Evolutionary conservation across 2,797 vertebrate species (phyloP).

Genomic region (Pipistrellus pygmaeus): DNA sequence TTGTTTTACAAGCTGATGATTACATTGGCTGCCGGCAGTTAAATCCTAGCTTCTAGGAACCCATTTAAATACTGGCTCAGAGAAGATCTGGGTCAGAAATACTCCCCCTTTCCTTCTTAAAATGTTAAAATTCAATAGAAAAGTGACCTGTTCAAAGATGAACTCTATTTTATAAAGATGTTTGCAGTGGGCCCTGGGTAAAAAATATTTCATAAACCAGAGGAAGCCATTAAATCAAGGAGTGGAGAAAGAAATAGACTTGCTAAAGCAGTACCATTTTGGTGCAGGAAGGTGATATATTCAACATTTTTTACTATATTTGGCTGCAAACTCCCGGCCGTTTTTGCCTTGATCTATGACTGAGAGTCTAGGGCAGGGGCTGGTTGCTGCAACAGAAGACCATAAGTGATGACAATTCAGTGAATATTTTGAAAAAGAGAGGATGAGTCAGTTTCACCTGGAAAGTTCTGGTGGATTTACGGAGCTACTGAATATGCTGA

Average conservation of each 20-base stretch:
- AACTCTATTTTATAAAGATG: constrained; percentile 83
- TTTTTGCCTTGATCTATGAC: constrained; percentile 80
- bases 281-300: constrained; percentile 81
- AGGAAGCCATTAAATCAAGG: constrained; percentile 79
- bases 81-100: constrained; percentile 77
- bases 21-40: constrained; percentile 66
- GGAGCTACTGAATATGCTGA: constrained; percentile 1
- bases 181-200: constrained; percentile 79
- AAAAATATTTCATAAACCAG: constrained; percentile 81
- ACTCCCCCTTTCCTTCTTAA: constrained; percentile 74
- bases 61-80: constrained; percentile 72
- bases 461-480: constrained; percentile 74
- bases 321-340: constrained; percentile 76
- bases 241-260: constrained; percentile 78
- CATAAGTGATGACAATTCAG: constrained; percentile 78
- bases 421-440: constrained; percentile 81
- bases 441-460: constrained; percentile 66
- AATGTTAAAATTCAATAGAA: constrained; percentile 84
- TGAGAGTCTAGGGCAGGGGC: constrained; percentile 80
- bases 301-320: constrained; percentile 85
- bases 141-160: constrained; percentile 83
- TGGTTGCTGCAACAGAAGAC: constrained; percentile 71
- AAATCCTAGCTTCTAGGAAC: constrained; percentile 65
- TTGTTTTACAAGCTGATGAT: constrained; percentile 78
- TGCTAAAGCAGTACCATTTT: constrained; percentile 82